These are phyloP conservation scores for Pristiophorus japonicus DNA, from an alignment of 2,113 vertebrate species.

Conservation along the genomic window DNA sequence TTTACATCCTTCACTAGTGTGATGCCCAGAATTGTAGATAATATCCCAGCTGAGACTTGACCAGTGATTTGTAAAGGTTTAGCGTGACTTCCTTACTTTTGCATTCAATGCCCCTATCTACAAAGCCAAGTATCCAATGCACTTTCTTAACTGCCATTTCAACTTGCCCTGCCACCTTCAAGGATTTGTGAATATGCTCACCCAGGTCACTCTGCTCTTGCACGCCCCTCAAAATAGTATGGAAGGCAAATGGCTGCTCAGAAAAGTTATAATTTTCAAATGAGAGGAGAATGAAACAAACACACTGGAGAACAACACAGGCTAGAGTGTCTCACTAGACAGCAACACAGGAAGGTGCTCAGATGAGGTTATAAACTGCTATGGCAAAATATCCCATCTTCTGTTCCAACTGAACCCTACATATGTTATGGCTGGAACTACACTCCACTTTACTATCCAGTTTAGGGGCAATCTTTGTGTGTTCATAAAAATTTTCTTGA, in stretches of 20 bases:
- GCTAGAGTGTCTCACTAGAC: not conserved
- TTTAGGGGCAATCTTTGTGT: not conserved
- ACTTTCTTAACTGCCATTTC: not conserved
- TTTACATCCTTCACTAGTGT: not conserved
- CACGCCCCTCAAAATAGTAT: not conserved
- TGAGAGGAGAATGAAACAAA: not conserved
- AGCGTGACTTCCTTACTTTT: not conserved
- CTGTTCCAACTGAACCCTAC: not conserved
- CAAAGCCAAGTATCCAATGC: not conserved
- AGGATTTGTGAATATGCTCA: not conserved
- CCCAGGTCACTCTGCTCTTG: not conserved
- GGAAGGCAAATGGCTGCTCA: not conserved
- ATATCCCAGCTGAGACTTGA: not conserved
- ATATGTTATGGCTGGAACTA: not conserved
- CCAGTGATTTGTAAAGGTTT: not conserved
- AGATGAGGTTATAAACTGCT: not conserved
- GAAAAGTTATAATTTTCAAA: not conserved
- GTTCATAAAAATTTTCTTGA: not conserved
- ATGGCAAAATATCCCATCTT: not conserved
- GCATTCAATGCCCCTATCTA: not conserved
- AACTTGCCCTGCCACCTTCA: not conserved
- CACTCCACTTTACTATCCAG: not conserved
- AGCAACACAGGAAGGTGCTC: not conserved
- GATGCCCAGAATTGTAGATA: not conserved
- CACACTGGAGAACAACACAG: not conserved